Conservation (phyloP, 92 coral and sea anemone genomes). For the Isaurus tuberculatus region DNA sequence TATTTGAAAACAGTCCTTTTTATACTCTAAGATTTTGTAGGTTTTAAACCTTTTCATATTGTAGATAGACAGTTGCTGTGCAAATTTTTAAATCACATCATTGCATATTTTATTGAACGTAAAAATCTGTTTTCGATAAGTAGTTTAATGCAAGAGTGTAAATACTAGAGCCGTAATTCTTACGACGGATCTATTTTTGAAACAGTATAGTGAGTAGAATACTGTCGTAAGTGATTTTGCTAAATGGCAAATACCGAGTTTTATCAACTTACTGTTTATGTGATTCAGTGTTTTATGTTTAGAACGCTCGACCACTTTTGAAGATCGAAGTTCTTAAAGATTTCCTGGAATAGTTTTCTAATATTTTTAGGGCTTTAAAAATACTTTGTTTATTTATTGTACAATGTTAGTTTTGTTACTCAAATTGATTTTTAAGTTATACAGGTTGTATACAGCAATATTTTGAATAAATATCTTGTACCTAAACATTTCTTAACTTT, state of each 20-base stretch:
- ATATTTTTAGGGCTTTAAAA: conserved; percentile 1
- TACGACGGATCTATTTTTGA: conserved; percentile 21
- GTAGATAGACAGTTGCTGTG: conserved; percentile 11
- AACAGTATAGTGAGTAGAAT: not conserved
- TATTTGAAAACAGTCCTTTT: conserved; percentile 19
- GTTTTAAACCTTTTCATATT: conserved; percentile 25
- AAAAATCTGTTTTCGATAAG: conserved; percentile 10
- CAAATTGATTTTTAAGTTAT: not conserved
- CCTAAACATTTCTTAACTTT: not conserved
- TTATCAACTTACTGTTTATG: not conserved
- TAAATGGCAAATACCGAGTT: conserved; percentile 1
- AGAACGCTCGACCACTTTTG: not conserved
- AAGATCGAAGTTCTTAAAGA: not conserved
- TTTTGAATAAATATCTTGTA: not conserved
- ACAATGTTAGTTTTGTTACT: conserved; percentile 29
- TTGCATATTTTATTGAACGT: conserved; percentile 3
- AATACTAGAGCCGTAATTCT: conserved; percentile 6
- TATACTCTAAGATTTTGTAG: not conserved
- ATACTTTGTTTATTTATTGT: conserved; percentile 43
- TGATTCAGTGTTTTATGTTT: not conserved
- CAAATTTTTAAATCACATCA: conserved; percentile 11
- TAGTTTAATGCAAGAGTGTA: conserved; percentile 29
- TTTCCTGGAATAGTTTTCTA: conserved; percentile 1
- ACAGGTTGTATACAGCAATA: not conserved
- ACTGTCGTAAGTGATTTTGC: conserved; percentile 31